phyloP scores from a whole-genome alignment of 2,113 vertebrate genomes.

The Lampris megalopsis region DNA sequence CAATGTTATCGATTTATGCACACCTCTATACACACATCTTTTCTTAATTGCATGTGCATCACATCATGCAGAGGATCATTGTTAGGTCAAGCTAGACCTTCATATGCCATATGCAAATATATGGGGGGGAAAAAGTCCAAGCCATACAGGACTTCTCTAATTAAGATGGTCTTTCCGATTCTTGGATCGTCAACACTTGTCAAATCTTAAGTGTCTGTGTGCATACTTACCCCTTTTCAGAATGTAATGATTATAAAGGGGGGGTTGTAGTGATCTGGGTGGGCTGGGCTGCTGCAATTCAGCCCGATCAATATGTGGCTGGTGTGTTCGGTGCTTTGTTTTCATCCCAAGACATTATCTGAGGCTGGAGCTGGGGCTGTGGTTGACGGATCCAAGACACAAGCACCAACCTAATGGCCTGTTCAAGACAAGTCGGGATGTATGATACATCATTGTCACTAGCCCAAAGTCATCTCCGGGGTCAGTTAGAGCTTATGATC shows the following conservation, averaged over 20 bases:
- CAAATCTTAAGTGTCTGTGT: background rate
- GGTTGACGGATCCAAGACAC: slow-evolving; percentile 17
- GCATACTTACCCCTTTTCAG: background rate
- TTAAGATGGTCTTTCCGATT: too few relatives aligned
- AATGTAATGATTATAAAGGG: slow-evolving; percentile 16
- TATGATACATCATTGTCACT: slow-evolving; percentile 10
- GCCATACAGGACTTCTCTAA: background rate
- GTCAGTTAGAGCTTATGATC: slow-evolving; percentile 10
- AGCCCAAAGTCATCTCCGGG: slow-evolving; percentile 15
- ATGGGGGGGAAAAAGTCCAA: slow-evolving; percentile 40
- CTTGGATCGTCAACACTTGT: too few relatives aligned
- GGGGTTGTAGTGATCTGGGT: background rate
- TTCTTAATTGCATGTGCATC: slow-evolving; percentile 53
- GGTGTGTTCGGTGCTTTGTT: slow-evolving; percentile 26
- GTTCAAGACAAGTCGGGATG: slow-evolving; percentile 9
- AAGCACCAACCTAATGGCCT: slow-evolving; percentile 30
- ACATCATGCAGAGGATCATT: slow-evolving; percentile 57
- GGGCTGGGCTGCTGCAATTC: slow-evolving; percentile 9
- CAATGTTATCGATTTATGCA: slow-evolving; percentile 57
- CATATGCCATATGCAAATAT: slow-evolving; percentile 51
- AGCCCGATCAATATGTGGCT: slow-evolving; percentile 26
- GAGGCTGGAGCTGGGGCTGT: background rate
- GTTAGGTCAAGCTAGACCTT: slow-evolving; percentile 48
- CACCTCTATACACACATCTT: slow-evolving; percentile 41
- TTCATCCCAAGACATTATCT: slow-evolving; percentile 18